phyloP scores from a whole-genome alignment of 2,797 vertebrate genomes.

The Chaunax sp. region DNA sequence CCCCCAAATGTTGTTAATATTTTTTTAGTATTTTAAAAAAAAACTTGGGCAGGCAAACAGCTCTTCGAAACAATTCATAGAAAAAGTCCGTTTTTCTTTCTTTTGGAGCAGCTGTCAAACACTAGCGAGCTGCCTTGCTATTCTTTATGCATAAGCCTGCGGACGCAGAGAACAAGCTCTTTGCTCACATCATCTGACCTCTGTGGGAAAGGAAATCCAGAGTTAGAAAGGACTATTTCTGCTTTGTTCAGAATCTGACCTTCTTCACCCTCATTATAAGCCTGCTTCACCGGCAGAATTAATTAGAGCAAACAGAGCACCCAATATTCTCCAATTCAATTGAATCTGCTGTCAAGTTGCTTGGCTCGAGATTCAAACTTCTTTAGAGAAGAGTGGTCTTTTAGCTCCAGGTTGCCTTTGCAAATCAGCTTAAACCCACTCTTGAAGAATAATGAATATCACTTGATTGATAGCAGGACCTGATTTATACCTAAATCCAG shows the following conservation, averaged over 20 bases:
- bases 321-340: constrained; percentile 32
- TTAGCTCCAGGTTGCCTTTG: constrained; percentile 17
- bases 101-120: constrained; percentile 56
- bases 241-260: constrained; percentile 28
- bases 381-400: constrained; percentile 13
- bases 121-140: constrained; percentile 7
- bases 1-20: constrained; percentile 67
- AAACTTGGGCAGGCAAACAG: constrained; percentile 47
- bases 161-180: constrained; percentile 13
- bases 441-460: background rate
- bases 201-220: constrained; percentile 22
- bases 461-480: constrained; percentile 35
- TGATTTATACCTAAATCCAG: background rate
- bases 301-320: constrained; percentile 42
- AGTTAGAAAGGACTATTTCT: constrained; percentile 17
- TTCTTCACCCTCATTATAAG: constrained; percentile 21
- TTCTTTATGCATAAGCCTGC: constrained; percentile 15
- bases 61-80: constrained; percentile 11
- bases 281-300: constrained; percentile 26
- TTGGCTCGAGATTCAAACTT: constrained; percentile 22
- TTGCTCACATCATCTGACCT: constrained; percentile 18
- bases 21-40: no score
- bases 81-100: constrained; percentile 63
- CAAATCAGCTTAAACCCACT: constrained; percentile 22
- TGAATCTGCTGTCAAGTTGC: constrained; percentile 42